Evolutionary conservation across 2,113 vertebrate species (phyloP).

Genomic region (Origma solitaria): DNA sequence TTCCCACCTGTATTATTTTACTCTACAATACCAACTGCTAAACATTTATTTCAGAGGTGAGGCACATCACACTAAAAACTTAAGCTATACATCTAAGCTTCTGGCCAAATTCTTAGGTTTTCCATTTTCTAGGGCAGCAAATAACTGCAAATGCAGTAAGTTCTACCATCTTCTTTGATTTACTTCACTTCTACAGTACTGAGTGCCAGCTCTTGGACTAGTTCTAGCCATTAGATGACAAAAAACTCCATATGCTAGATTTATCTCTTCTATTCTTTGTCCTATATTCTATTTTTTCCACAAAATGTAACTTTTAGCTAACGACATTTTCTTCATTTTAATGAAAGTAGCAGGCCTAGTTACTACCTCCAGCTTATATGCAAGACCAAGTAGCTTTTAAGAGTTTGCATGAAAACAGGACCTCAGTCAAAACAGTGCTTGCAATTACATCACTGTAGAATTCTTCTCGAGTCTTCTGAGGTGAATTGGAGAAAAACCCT

Average conservation of each 20-base stretch:
- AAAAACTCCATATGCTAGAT: background rate
- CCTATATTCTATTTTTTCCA: background rate
- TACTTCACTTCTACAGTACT: background rate
- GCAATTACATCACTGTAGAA: background rate
- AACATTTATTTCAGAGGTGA: background rate
- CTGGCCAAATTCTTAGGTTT: background rate
- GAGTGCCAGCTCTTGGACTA: background rate
- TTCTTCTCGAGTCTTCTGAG: background rate
- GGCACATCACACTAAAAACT: background rate
- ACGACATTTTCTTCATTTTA: background rate
- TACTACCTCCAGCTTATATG: background rate
- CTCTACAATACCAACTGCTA: background rate
- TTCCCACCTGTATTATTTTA: background rate
- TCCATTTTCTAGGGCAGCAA: constrained; percentile 27
- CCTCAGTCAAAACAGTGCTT: background rate
- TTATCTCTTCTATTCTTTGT: background rate
- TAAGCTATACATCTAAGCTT: background rate
- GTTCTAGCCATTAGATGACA: background rate
- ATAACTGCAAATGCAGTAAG: constrained; percentile 6
- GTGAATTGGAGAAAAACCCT: background rate
- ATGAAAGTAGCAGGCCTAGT: background rate
- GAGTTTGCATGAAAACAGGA: background rate
- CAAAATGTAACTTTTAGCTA: background rate
- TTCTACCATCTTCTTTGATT: constrained; percentile 1
- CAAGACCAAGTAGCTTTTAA: background rate